Conservation (phyloP, 2,797 vertebrate species). For the Myotis findleyi region DNA sequence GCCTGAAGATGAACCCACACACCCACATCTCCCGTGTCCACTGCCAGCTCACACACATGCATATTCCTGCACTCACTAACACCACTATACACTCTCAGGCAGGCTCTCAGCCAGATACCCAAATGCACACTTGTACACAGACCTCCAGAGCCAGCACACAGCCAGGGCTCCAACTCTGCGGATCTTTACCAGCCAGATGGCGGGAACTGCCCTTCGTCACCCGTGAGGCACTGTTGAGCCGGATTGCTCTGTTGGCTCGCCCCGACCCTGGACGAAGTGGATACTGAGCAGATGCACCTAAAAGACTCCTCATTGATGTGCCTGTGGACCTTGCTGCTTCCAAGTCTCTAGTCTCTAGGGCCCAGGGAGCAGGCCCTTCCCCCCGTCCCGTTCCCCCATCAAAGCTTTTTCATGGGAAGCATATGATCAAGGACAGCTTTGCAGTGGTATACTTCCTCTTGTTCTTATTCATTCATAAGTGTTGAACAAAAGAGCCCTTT, state of each 20-base stretch:
- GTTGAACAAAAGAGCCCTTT: not conserved
- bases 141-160: not conserved
- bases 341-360: not conserved
- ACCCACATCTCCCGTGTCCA: too few species aligned
- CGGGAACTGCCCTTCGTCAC: not conserved
- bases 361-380: not conserved
- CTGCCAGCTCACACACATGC: not conserved
- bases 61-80: too few species aligned
- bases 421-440: not conserved
- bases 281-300: not conserved
- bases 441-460: not conserved
- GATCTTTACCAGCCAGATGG: not conserved
- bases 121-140: not conserved
- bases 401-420: not conserved
- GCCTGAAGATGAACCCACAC: not conserved
- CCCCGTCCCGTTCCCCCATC: not conserved
- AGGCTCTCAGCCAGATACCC: not conserved
- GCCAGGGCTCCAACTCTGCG: not conserved
- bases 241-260: not conserved
- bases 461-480: not conserved
- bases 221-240: rapidly evolving
- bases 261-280: not conserved
- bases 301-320: not conserved
- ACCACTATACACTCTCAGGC: not conserved
- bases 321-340: not conserved